These are phyloP conservation scores for Crossocerus cetratus DNA, from an alignment of 2,888 invertebrate genomes.

Conservation along the genomic window DNA sequence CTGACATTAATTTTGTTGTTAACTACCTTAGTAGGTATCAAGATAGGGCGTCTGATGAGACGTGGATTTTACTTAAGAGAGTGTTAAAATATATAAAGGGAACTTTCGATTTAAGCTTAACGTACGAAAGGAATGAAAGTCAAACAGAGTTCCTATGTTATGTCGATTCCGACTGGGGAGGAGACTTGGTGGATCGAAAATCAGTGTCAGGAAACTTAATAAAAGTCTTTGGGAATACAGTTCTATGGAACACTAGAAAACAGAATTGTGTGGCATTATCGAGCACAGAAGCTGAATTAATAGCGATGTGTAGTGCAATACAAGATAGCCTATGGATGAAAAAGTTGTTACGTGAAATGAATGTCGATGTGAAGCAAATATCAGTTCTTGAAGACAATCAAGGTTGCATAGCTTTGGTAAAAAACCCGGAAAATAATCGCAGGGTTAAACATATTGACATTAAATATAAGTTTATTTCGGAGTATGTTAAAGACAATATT, in stretches of 20 bases:
- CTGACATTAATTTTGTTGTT: conserved; percentile 18
- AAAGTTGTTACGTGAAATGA: conserved; percentile 1
- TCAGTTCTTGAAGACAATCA: conserved; percentile 1
- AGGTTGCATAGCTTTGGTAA: neutral
- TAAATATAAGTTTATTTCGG: conserved; percentile 12
- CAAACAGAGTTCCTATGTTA: conserved; percentile 3
- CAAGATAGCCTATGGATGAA: neutral
- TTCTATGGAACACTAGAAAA: conserved; percentile 18
- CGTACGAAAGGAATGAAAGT: neutral
- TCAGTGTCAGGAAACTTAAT: conserved; percentile 15
- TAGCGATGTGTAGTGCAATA: conserved; percentile 9
- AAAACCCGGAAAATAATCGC: neutral
- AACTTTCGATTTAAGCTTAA: conserved; percentile 13
- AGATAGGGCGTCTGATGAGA: neutral
- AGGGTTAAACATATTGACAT: conserved; percentile 19
- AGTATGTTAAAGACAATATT: neutral
- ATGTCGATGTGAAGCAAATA: neutral
- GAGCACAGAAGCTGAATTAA: conserved; percentile 22
- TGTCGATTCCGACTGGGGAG: conserved; percentile 24
- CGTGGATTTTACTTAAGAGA: conserved; percentile 24
- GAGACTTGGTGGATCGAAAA: conserved; percentile 11
- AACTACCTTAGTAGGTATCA: conserved; percentile 18
- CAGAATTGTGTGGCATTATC: conserved; percentile 22
- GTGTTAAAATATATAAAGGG: conserved; percentile 20
- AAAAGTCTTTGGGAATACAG: neutral